Evolutionary conservation across 2,888 invertebrate genomes (phyloP).

Genomic region (Aproaerema taeniolella): DNA sequence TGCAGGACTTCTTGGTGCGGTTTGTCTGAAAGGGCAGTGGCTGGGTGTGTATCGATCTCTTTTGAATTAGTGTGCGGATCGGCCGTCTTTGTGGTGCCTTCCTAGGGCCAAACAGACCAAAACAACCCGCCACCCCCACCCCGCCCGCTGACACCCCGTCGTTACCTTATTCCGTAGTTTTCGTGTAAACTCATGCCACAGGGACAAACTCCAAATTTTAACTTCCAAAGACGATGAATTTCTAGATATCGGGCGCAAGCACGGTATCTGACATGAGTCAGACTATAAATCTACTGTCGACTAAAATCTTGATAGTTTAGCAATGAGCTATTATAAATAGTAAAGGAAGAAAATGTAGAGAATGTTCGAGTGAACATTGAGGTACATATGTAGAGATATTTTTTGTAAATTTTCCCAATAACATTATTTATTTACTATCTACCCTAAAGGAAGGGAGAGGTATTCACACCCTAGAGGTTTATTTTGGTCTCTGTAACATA

Average conservation of each 20-base stretch:
- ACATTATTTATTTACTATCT: no score
- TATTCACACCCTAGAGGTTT: no score
- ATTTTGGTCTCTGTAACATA: no score
- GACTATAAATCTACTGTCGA: no score
- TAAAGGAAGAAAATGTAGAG: no score
- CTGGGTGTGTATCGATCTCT: constrained; percentile 74
- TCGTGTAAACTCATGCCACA: constrained; percentile 41
- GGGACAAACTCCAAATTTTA: constrained; percentile 24
- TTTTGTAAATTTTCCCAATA: no score
- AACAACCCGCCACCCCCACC: constrained; percentile 58
- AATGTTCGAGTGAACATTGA: no score
- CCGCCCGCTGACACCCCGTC: constrained; percentile 43
- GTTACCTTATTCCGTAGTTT: constrained; percentile 49
- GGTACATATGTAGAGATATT: no score
- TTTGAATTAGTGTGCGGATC: constrained; percentile 76
- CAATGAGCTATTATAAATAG: no score
- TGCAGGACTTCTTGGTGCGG: constrained; percentile 51
- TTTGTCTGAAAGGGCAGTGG: constrained; percentile 64
- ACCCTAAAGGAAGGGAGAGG: no score
- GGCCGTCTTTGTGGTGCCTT: constrained; percentile 74
- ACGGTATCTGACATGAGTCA: constrained; percentile 3
- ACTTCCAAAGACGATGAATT: constrained; percentile 10
- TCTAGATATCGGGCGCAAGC: constrained; percentile 5
- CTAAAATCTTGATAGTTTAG: no score
- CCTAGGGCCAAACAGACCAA: constrained; percentile 76